A percentile compares a stretch with the other conserved stretches of the same genome.
Conservation (phyloP, 2,797 vertebrate genomes). For the Knipowitschia caucasica region DNA sequence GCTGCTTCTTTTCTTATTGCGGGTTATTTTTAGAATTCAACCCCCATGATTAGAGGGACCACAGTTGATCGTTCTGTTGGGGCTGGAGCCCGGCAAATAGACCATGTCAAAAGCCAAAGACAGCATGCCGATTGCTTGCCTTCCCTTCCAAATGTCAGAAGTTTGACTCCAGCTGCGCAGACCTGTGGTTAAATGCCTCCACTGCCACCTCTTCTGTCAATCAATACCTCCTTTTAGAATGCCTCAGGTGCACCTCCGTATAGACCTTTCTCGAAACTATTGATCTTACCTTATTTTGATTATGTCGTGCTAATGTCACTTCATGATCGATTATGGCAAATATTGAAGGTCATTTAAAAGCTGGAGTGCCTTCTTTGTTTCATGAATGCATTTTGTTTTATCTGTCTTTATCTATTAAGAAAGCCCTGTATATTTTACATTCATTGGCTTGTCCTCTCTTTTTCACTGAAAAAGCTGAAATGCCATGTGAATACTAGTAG, state of each 20-base stretch:
- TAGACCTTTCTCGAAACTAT: slow-evolving; percentile 2
- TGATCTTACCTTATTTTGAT: background rate
- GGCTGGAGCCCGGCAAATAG: too few relatives aligned
- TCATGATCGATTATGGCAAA: background rate
- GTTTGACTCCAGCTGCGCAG: slow-evolving; percentile 27
- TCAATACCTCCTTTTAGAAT: slow-evolving; percentile 45
- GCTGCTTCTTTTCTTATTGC: too few relatives aligned
- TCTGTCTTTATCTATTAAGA: too few relatives aligned
- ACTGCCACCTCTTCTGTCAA: slow-evolving; percentile 24
- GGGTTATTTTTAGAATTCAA: too few relatives aligned
- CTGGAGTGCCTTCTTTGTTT: too few relatives aligned
- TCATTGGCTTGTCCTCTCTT: too few relatives aligned
- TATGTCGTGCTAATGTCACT: slow-evolving; percentile 9
- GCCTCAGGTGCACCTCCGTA: slow-evolving; percentile 8
- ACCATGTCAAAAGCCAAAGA: background rate
- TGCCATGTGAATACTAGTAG: too few relatives aligned
- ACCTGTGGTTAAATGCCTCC: slow-evolving; percentile 27
- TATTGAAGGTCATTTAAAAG: slow-evolving; percentile 23
- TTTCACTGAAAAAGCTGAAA: too few relatives aligned
- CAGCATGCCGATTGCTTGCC: slow-evolving; percentile 9
- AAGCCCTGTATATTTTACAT: too few relatives aligned
- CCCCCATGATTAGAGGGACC: too few relatives aligned
- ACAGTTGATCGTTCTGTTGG: too few relatives aligned
- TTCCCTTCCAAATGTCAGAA: slow-evolving; percentile 45
- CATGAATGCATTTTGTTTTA: too few relatives aligned